These are phyloP conservation scores for Lophura nycthemera DNA, from an alignment of 2,113 vertebrate species.

Conservation along the genomic window DNA sequence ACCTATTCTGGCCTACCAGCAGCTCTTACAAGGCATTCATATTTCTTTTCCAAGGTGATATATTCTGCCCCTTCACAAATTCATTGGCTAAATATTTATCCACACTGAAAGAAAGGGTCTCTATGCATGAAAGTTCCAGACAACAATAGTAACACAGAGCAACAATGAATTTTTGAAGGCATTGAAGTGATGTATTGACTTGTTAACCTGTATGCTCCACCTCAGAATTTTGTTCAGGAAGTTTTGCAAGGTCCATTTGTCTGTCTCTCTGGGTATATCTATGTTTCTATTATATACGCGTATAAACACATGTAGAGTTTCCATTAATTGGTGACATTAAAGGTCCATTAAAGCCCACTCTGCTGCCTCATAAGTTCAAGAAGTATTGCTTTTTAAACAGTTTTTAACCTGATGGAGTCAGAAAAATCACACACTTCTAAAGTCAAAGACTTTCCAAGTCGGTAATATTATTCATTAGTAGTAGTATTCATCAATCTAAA, in stretches of 20 bases:
- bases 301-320: neutral
- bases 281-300: neutral
- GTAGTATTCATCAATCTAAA: slow-evolving; percentile 29
- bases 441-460: neutral
- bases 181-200: neutral
- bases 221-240: neutral
- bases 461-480: slow-evolving; percentile 13
- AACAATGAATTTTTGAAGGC: accelerated
- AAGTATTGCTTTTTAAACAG: neutral
- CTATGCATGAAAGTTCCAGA: neutral
- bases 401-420: neutral
- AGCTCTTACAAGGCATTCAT: neutral
- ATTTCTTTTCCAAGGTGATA: neutral
- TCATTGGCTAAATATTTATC: neutral
- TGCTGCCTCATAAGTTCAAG: neutral
- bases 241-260: neutral
- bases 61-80: neutral
- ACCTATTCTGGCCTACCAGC: neutral
- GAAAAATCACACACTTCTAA: neutral
- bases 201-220: neutral
- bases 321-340: neutral
- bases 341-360: neutral
- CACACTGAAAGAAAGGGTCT: neutral
- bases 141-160: neutral
- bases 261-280: neutral